Base-by-base conservation (phyloP, 2,888 invertebrate species). In the Frankliniella fusca region DNA sequence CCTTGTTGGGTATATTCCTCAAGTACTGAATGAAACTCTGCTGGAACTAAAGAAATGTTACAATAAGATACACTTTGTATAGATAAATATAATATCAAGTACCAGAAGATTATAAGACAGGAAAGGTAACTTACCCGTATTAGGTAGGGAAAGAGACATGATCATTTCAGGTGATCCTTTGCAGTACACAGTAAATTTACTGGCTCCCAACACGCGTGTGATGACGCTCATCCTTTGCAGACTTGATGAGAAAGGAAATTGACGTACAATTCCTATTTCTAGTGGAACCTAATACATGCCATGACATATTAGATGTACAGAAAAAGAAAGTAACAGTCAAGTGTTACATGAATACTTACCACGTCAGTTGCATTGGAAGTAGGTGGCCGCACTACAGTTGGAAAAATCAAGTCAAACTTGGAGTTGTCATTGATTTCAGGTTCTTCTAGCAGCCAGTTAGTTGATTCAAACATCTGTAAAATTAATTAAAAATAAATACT, bases 101-200 rank as follows among this genome's bases (percentile, higher is more conserved):
- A 48, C 23, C 48, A 48, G 38, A 38, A 38, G 5, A 38, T n/a
- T n/a, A 38, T 38, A 38, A 38, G 3, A 38, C 38, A 38, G 23
- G 48, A 70, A 54, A 23, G 12, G 65, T 28, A 80, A 85, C 87
- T 85, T 85, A 92, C 92, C 90, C 12, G 94, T 92, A n/a, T 93
- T 92, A 0, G 93, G 91, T 48, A 88, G 88, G 81, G 95, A 96
- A 15, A 98, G 90, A 7, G 94, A 93, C 28, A 92, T 89, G 50
- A 98, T 90, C 94, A 94, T 97, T 88, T 98, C 98, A 0, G 98
- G 98, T 3, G 97, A 95, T 0, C 97, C 98, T 88, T 98, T 98
- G 86, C 94, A 95, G 87, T 93, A 98, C 0, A 96, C 91, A 84
- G 94, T 92, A 85, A 95, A 93, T 82, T 94, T 91, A 50, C 92